Evolutionary conservation across 2,888 invertebrate species (phyloP), one percentile per base, ranked within the genome.

Genomic region (Dysmachus trigonus): DNA sequence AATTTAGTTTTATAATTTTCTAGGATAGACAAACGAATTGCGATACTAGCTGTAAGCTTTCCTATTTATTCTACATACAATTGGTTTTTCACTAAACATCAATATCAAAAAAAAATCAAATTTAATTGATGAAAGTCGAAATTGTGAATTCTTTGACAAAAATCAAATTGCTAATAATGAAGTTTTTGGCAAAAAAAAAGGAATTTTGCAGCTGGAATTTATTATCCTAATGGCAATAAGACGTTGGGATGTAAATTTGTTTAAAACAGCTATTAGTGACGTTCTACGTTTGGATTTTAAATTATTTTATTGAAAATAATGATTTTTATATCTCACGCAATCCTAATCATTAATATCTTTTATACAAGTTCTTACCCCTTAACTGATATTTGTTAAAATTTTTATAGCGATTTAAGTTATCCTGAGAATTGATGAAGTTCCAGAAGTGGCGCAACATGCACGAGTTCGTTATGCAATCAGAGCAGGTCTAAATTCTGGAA

Each of bases 1-100:
- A 47, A n/a, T 22, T 62, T 62, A 62, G 27, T 41, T 41, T 41
- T 77, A 27, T 18, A 35, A 62, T 41, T 27, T 38, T 10, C 18
- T 33, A 35, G 22, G 18, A 41, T 76, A 79, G 22, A 33, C 7
- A 62, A 71, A 33, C 33, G 82, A 82, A 62, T 82, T 82, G 82
- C 82, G 82, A 82, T 82, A 82, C 33, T 82, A 82, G 35, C 15
- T 62, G 15, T 82, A 62, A 62, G 71, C 30, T 1, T 38, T 22
- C 27, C 22, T 51, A 79, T 79, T 79, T 51, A 51, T 47, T 79
- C 31, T 51, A 30, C 27, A 51, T 79, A 31, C 51, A 35, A 76
- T 76, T 76, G 76, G 76, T 76, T 76, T 76, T 62, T 27, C 10
- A 7, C 15, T 15, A 22, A 62, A 62, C 18, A n/a, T 22, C 27